Percentiles rank a stretch among this genome's conserved stretches.
Conservation (phyloP, 2,888 invertebrate genomes). For the Spilosoma lubricipeda region DNA sequence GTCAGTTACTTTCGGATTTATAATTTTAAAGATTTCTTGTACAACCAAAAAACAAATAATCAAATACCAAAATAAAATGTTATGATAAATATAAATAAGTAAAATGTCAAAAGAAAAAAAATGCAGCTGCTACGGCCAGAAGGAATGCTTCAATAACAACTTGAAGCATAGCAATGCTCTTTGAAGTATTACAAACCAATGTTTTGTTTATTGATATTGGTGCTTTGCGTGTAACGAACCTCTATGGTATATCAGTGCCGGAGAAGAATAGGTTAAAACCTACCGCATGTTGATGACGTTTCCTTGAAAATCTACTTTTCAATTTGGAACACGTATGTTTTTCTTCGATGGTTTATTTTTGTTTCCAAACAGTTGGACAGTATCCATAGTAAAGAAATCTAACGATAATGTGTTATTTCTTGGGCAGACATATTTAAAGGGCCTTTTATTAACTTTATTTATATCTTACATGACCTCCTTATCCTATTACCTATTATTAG, state of each 20-base stretch:
- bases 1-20: too few species aligned
- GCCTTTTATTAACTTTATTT: background rate
- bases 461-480: background rate
- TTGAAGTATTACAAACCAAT: constrained; percentile 73
- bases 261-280: constrained; percentile 64
- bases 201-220: constrained; percentile 73
- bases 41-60: background rate
- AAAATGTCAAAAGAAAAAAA: constrained; percentile 40
- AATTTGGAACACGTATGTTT: constrained; percentile 41
- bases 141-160: constrained; percentile 74
- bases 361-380: constrained; percentile 15
- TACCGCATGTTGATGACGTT: constrained; percentile 55
- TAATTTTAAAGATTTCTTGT: background rate
- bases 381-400: constrained; percentile 9
- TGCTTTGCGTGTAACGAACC: constrained; percentile 58
- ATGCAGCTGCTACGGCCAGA: constrained; percentile 54
- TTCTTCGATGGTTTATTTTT: constrained; percentile 41
- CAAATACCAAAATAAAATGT: constrained; percentile 38
- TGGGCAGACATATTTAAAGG: background rate
- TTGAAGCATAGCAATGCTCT: constrained; percentile 62
- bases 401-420: constrained; percentile 5
- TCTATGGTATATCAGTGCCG: constrained; percentile 57
- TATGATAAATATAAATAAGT: constrained; percentile 45
- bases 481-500: background rate
- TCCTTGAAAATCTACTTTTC: constrained; percentile 46